These are phyloP conservation scores for Salvelinus sp. DNA, from an alignment of 2,113 vertebrate species.

Conservation along the genomic window DNA sequence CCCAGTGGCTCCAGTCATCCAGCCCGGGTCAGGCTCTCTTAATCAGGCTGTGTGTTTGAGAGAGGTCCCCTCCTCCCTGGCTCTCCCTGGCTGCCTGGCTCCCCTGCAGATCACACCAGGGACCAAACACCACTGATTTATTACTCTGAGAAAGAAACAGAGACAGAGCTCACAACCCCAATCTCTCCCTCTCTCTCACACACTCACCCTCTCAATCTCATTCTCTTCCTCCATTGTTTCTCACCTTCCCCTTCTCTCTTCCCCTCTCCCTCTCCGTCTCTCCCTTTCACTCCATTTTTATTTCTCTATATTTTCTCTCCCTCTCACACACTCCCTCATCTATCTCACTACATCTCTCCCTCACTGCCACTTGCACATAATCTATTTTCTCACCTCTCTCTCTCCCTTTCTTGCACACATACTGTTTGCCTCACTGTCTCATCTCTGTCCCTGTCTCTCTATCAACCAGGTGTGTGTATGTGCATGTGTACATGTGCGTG, in stretches of 20 bases:
- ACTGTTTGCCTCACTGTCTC: neutral
- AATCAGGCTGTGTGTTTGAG: conserved; percentile 56
- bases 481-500: neutral
- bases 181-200: neutral
- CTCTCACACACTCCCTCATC: neutral
- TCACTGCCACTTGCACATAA: conserved; percentile 4
- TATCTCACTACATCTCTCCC: neutral
- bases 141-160: conserved; percentile 15
- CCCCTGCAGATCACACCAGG: conserved; percentile 12
- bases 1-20: conserved; percentile 44
- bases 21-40: conserved; percentile 57
- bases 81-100: neutral
- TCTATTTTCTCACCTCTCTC: conserved; percentile 54
- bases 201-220: too few relatives aligned
- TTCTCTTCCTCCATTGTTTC: neutral
- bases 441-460: neutral
- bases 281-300: neutral
- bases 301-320: neutral
- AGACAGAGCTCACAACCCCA: conserved; percentile 22
- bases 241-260: neutral
- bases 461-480: neutral
- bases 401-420: neutral
- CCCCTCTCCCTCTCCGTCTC: neutral
- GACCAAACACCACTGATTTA: conserved; percentile 49
- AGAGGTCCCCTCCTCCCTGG: neutral